A percentile compares a stretch with the other conserved stretches of the same genome.
Evolutionary conservation across 2,797 vertebrate species (phyloP).

Genomic region (Gorsachius magnificus): DNA sequence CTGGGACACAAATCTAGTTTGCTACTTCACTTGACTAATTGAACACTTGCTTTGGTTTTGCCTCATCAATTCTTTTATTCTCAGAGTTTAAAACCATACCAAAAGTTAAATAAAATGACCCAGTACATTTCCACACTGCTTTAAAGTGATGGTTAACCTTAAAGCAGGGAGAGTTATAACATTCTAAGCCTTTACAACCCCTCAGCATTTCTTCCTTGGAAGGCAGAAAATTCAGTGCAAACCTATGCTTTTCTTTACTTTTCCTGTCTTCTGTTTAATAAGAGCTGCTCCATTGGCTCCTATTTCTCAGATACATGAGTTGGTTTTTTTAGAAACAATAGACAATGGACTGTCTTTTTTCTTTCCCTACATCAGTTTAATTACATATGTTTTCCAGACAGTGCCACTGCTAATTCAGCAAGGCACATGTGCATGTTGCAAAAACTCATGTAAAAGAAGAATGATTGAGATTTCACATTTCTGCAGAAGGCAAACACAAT

Average conservation of each 20-base stretch:
- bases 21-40: background rate
- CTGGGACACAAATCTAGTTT: background rate
- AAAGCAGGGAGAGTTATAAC: background rate
- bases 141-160: background rate
- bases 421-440: constrained; percentile 68
- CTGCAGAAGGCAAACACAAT: constrained; percentile 70
- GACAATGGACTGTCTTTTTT: constrained; percentile 37
- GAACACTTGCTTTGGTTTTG: background rate
- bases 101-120: background rate
- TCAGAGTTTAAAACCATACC: background rate
- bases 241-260: background rate
- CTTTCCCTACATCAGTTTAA: constrained; percentile 53
- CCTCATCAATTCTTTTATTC: background rate
- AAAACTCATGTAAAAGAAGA: constrained; percentile 73
- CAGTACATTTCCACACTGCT: background rate
- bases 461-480: constrained; percentile 71
- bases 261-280: background rate
- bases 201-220: background rate
- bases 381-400: constrained; percentile 76
- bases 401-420: constrained; percentile 67
- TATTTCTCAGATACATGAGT: constrained; percentile 3
- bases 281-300: background rate
- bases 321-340: constrained; percentile 43
- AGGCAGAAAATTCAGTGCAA: background rate
- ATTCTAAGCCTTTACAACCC: background rate